Conservation (phyloP, 1,140 invertebrate genomes). For the Lepeophtheirus salmonis region DNA sequence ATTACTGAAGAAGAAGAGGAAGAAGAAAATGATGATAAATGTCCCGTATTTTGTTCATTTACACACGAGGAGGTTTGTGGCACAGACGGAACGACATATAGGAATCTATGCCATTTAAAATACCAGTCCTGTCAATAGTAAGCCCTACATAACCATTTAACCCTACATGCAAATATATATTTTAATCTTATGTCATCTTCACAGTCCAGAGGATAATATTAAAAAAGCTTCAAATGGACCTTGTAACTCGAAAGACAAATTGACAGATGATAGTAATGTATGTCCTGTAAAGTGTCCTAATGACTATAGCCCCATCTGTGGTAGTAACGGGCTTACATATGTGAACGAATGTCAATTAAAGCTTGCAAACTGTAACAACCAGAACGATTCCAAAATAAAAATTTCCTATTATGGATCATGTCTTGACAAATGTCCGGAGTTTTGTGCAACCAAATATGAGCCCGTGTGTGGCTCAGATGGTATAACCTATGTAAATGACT, state of each 20-base stretch:
- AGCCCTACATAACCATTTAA: no score
- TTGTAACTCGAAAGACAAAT: background rate
- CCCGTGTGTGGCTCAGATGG: constrained; percentile 26
- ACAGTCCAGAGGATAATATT: background rate
- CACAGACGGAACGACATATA: background rate
- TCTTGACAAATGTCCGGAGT: constrained; percentile 38
- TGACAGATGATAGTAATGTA: constrained; percentile 23
- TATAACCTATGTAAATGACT: constrained; percentile 28
- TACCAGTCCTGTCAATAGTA: background rate
- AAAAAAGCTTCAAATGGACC: background rate
- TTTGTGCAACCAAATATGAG: constrained; percentile 20
- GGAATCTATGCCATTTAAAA: background rate
- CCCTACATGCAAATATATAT: no score
- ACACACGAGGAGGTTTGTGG: background rate
- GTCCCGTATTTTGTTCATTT: background rate
- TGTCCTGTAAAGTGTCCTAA: constrained; percentile 28
- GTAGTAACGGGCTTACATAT: constrained; percentile 56
- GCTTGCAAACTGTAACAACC: background rate
- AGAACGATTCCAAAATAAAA: background rate
- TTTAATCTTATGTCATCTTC: background rate
- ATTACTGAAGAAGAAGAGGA: background rate
- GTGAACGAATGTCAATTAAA: constrained; percentile 41
- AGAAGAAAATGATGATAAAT: background rate
- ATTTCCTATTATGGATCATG: background rate
- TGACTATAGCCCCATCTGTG: constrained; percentile 42